phyloP scores from a whole-genome alignment of 2,797 vertebrate genomes.

The Lophotriccus pileatus region DNA sequence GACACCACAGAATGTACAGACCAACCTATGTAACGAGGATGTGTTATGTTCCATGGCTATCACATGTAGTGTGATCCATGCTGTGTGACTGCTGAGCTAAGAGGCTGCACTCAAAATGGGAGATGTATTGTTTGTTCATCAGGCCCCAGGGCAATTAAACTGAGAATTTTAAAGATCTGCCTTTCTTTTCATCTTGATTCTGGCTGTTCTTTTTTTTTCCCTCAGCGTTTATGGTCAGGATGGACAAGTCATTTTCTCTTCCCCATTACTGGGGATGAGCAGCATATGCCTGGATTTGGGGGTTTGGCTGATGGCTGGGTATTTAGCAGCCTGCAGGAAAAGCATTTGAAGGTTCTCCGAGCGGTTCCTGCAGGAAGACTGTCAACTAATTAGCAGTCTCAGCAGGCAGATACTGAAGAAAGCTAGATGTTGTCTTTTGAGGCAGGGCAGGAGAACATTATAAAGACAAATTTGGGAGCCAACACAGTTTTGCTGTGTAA shows the following conservation, averaged over 20 bases:
- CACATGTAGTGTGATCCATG: accelerated
- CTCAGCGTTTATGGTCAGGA: neutral
- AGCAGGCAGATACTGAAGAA: neutral
- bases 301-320: neutral
- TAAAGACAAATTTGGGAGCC: neutral
- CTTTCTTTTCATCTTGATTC: neutral
- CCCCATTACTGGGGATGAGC: neutral
- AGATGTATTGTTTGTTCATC: neutral
- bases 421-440: neutral
- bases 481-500: neutral
- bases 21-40: accelerated
- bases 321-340: neutral
- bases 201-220: neutral
- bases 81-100: neutral
- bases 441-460: neutral
- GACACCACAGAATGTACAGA: neutral
- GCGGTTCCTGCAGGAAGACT: neutral
- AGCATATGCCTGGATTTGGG: neutral
- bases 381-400: neutral
- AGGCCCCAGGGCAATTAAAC: neutral
- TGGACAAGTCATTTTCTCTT: neutral
- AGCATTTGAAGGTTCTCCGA: neutral
- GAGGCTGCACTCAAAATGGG: neutral
- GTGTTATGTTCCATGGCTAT: neutral
- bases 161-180: neutral